These are phyloP conservation scores for Alouatta caraya DNA, from an alignment of 2,797 vertebrate species.

Conservation along the genomic window DNA sequence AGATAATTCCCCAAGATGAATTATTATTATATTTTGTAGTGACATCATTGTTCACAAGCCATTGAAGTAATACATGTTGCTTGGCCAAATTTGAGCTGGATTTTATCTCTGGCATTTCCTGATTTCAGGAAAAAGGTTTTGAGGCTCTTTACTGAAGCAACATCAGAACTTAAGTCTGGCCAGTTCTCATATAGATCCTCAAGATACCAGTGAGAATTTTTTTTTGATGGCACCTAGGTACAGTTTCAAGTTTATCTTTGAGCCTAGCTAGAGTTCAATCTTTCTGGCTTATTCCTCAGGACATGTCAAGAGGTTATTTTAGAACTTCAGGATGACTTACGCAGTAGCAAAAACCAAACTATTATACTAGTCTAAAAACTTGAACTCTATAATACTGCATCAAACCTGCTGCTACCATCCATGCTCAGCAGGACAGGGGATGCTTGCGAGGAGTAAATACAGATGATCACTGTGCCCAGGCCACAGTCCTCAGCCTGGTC, in stretches of 20 bases:
- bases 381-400: background rate
- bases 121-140: constrained; percentile 21
- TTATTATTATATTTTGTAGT: constrained; percentile 58
- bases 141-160: constrained; percentile 27
- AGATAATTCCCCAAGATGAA: constrained; percentile 59
- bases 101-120: constrained; percentile 74
- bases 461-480: too few relatives aligned
- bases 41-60: constrained; percentile 54
- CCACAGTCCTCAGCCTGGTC: background rate
- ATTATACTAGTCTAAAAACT: background rate
- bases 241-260: background rate
- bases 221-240: background rate
- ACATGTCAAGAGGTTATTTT: background rate
- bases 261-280: background rate
- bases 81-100: constrained; percentile 56
- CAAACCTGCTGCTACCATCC: background rate
- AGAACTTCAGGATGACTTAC: background rate
- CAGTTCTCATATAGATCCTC: background rate
- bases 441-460: background rate
- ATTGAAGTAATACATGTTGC: constrained; percentile 67
- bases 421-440: background rate
- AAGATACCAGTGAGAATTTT: background rate
- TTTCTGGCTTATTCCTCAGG: background rate
- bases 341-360: background rate
- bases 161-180: constrained; percentile 41